Conservation (phyloP, 2,797 vertebrate species). For the Gila robusta region DNA sequence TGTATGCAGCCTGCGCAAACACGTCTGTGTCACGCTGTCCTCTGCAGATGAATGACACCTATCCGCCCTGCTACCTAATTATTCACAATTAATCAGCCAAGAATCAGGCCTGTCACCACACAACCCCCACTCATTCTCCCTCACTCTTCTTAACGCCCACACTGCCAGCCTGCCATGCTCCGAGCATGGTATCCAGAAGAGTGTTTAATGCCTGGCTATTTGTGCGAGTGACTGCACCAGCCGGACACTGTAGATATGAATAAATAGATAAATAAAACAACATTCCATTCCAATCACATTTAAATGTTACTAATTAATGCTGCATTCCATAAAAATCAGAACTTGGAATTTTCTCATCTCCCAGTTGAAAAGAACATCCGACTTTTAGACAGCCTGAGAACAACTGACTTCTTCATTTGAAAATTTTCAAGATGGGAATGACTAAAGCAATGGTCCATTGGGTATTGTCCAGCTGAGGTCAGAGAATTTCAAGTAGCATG, state of each 20-base stretch:
- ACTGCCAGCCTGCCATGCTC: constrained; percentile 44
- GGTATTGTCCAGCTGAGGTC: background rate
- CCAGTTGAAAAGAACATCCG: background rate
- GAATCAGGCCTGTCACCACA: constrained; percentile 55
- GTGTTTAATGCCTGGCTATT: constrained; percentile 56
- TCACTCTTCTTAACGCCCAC: constrained; percentile 42
- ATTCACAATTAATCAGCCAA: constrained; percentile 76
- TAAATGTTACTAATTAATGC: background rate
- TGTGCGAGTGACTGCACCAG: constrained; percentile 63
- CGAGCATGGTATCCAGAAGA: constrained; percentile 66
- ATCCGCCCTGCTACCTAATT: constrained; percentile 71
- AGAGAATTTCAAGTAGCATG: background rate
- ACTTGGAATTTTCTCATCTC: background rate
- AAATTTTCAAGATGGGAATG: background rate
- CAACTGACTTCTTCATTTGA: background rate
- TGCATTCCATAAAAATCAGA: background rate
- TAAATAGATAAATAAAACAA: background rate
- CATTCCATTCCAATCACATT: background rate
- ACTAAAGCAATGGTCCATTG: background rate
- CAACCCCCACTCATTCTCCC: background rate
- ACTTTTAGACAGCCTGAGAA: background rate
- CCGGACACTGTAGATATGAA: constrained; percentile 33
- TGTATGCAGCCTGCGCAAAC: background rate
- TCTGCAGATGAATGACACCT: constrained; percentile 73
- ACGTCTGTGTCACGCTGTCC: constrained; percentile 4